Evolutionary conservation across 2,113 vertebrate genomes (phyloP).

Genomic region (Entelurus aequoreus): DNA sequence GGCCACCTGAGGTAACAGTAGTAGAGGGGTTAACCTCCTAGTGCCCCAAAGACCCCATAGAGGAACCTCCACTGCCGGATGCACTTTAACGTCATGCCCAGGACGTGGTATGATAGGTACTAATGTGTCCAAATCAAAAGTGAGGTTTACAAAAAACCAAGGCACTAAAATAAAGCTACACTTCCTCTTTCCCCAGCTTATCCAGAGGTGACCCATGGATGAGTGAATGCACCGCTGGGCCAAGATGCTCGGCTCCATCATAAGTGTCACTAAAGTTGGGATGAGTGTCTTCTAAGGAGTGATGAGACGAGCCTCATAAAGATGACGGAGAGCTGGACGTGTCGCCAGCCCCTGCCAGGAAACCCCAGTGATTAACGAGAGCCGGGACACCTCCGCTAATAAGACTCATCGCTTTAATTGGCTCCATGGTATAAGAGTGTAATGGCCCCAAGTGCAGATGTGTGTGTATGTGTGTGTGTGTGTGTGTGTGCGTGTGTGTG

Average conservation of each 20-base stretch:
- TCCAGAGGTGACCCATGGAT: slow-evolving; percentile 58
- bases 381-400: slow-evolving; percentile 63
- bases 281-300: slow-evolving; percentile 66
- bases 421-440: slow-evolving; percentile 48
- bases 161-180: background rate
- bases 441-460: slow-evolving; percentile 32
- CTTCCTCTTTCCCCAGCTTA: slow-evolving; percentile 28
- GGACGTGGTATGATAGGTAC: no score
- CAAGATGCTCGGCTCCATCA: slow-evolving; percentile 57
- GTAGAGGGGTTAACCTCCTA: no score
- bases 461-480: slow-evolving; percentile 4
- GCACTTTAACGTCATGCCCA: no score
- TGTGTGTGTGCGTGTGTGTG: slow-evolving; percentile 15
- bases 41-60: no score
- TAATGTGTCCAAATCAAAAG: no score
- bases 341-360: slow-evolving; percentile 59
- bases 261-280: slow-evolving; percentile 59
- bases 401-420: slow-evolving; percentile 74
- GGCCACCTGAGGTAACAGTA: no score
- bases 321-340: slow-evolving; percentile 55
- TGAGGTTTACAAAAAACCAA: no score
- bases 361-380: slow-evolving; percentile 63
- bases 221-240: slow-evolving; percentile 42
- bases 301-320: slow-evolving; percentile 69
- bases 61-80: no score